phyloP scores from a whole-genome alignment of 2,888 invertebrate species.

The Drosophila nr. perissopoda region DNA sequence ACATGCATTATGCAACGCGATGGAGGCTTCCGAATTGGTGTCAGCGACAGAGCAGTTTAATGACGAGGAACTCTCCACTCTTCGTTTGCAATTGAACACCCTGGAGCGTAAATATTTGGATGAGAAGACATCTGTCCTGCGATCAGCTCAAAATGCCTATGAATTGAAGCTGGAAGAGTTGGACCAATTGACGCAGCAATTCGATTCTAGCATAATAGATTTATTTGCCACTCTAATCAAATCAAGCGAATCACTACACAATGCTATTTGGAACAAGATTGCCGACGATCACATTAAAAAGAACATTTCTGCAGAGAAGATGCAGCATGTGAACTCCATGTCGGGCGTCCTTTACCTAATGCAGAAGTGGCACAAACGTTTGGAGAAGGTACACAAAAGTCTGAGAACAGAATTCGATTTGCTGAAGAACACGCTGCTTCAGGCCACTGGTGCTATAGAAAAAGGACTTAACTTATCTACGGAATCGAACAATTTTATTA shows the following conservation, averaged over 20 bases:
- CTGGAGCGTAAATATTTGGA: constrained; percentile 87
- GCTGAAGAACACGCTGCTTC: constrained; percentile 65
- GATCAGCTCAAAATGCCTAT: constrained; percentile 59
- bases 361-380: constrained; percentile 74
- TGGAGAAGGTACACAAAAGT: constrained; percentile 46
- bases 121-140: constrained; percentile 68
- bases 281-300: constrained; percentile 66
- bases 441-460: constrained; percentile 49
- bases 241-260: constrained; percentile 26
- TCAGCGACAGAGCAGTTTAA: background rate
- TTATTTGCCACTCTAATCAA: constrained; percentile 59
- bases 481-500: constrained; percentile 64
- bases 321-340: constrained; percentile 50
- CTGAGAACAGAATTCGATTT: constrained; percentile 65
- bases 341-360: constrained; percentile 67
- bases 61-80: constrained; percentile 21
- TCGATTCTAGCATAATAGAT: constrained; percentile 24
- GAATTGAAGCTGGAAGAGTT: constrained; percentile 31
- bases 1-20: constrained; percentile 89
- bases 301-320: constrained; percentile 45
- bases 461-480: constrained; percentile 12
- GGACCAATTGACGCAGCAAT: constrained; percentile 11
- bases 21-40: constrained; percentile 84
- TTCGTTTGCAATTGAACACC: constrained; percentile 84
- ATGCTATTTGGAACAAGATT: constrained; percentile 71